These are phyloP conservation scores for Enteromius viviparus DNA, from an alignment of 2,797 vertebrate species.

Conservation along the genomic window DNA sequence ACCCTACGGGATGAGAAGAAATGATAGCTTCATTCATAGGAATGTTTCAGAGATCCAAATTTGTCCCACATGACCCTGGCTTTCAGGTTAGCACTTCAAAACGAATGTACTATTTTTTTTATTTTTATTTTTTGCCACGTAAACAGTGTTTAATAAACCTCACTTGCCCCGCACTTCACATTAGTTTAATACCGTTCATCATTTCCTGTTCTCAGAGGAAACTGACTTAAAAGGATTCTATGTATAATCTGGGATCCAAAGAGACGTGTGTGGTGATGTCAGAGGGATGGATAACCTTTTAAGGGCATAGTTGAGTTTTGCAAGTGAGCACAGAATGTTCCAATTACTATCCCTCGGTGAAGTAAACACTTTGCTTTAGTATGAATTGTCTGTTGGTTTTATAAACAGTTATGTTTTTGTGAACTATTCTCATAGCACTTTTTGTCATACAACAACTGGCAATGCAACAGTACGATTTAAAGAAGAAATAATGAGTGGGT, in stretches of 20 bases:
- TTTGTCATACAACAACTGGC: neutral
- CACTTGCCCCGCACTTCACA: constrained; percentile 16
- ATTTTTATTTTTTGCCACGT: constrained; percentile 15
- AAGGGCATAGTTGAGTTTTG: constrained; percentile 15
- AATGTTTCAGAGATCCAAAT: constrained; percentile 12
- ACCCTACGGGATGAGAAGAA: neutral
- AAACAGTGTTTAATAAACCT: constrained; percentile 28
- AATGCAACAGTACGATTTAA: neutral
- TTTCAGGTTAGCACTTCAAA: neutral
- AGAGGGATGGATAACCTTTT: constrained; percentile 28
- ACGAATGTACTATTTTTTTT: neutral
- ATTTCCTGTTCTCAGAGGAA: constrained; percentile 50
- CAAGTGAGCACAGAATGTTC: constrained; percentile 25
- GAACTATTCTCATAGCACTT: neutral
- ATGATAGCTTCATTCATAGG: constrained; percentile 9
- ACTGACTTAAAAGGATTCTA: constrained; percentile 24
- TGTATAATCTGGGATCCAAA: constrained; percentile 19
- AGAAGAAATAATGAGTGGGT: neutral
- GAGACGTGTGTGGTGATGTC: constrained; percentile 2
- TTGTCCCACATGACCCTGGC: neutral
- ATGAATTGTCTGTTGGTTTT: neutral
- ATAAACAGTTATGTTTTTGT: constrained; percentile 3
- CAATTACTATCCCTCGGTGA: neutral
- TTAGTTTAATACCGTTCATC: constrained; percentile 31
- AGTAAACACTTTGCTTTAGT: constrained; percentile 14